Evolutionary conservation across 2,888 invertebrate genomes (phyloP), one percentile per base, ranked within the genome.

Genomic region (Trissolcus japonicus): DNA sequence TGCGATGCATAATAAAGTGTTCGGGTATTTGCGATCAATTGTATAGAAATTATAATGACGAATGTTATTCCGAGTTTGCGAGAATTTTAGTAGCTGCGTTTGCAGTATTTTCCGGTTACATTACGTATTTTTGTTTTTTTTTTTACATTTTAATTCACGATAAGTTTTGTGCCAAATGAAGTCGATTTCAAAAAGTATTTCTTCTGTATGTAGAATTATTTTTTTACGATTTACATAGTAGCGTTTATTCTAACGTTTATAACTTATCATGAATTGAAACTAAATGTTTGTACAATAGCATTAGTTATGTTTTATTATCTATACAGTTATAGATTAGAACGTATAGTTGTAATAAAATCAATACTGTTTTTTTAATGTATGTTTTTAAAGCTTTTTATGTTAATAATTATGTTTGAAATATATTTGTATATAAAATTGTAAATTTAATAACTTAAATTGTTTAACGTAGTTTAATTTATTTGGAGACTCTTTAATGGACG

Each of bases 101-200:
- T 51, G 19, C 11, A 51, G 11, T 19, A 17, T 17, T 16, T 19
- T 51, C 17, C 16, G 16, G 11, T 9, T 19, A 51, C 16, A 11
- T 16, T 51, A 17, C 14, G 11, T 4, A 17, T n/a, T n/a, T n/a
- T n/a, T n/a, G n/a, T n/a, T n/a, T n/a, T n/a, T n/a, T 14, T 14
- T 46, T 16, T 14, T 46, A 19, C 11, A 17, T 51, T 51, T 51
- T 16, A 51, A 51, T 17, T 51, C 16, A 46, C 46, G 46, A 51
- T 19, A 51, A 51, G 51, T 51, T 19, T 51, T 16, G 51, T 51
- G 51, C 17, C 17, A 51, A 51, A 51, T 51, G 16, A 51, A 51
- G 21, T 7, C 35, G 35, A 35, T 35, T 35, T 35, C 2, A 2
- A 35, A 35, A 35, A 11, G 9, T 9, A 9, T 11, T 35, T 35